Evolutionary conservation across 2,113 vertebrate species (phyloP).

Genomic region (Coreoperca whiteheadi): DNA sequence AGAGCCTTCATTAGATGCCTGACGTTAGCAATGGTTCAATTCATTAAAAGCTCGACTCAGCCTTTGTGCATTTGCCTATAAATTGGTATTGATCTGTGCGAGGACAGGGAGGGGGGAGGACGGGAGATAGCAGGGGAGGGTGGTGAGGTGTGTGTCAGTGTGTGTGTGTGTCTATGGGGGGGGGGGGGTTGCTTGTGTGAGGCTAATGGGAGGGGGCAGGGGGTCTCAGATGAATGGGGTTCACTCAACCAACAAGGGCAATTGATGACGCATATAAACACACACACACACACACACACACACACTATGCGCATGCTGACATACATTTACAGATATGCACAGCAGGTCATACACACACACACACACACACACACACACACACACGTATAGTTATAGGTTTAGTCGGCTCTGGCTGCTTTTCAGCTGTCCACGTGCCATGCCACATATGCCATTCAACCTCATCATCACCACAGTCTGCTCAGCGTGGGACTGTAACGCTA

Average conservation of each 20-base stretch:
- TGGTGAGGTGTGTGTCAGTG: slow-evolving; percentile 11
- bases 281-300: slow-evolving; percentile 5
- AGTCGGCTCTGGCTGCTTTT: slow-evolving; percentile 6
- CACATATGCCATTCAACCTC: slow-evolving; percentile 60
- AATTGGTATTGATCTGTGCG: slow-evolving; percentile 87
- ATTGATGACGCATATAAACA: slow-evolving; percentile 22
- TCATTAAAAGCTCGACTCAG: slow-evolving; percentile 87
- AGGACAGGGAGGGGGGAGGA: slow-evolving; percentile 32
- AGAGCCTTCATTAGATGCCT: slow-evolving; percentile 84
- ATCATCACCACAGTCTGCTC: slow-evolving; percentile 64
- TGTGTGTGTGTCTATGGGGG: slow-evolving; percentile 12
- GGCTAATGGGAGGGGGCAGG: slow-evolving; percentile 59
- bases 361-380: slow-evolving; percentile 13
- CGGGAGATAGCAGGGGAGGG: slow-evolving; percentile 4
- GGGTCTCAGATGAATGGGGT: slow-evolving; percentile 82
- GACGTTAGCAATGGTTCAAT: slow-evolving; percentile 85
- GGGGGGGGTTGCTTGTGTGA: slow-evolving; percentile 33
- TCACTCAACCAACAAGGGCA: slow-evolving; percentile 71
- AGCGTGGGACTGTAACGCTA: slow-evolving; percentile 73
- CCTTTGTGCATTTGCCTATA: slow-evolving; percentile 87
- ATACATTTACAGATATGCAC: slow-evolving; percentile 31
- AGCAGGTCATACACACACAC: slow-evolving; percentile 1
- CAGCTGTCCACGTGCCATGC: slow-evolving; percentile 21
- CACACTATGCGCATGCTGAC: slow-evolving; percentile 5
- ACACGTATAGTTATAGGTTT: slow-evolving; percentile 24